phyloP scores from a whole-genome alignment of 2,888 invertebrate genomes.

The Sinohyriopsis cumingii region DNA sequence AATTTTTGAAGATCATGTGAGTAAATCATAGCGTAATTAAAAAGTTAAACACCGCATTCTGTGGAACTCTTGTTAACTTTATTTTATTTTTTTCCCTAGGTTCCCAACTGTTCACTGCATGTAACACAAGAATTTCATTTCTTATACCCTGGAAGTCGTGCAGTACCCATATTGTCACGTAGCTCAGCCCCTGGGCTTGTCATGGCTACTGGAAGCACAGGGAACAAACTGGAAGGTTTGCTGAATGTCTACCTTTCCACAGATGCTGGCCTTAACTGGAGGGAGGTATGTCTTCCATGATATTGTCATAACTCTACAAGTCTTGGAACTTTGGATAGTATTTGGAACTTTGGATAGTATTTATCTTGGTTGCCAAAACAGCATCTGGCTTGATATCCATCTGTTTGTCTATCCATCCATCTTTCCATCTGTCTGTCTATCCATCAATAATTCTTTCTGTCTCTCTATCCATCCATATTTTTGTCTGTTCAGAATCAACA shows the following conservation, averaged over 20 bases:
- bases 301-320: not conserved
- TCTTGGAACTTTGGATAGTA: not conserved
- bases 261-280: conserved; percentile 89
- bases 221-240: conserved; percentile 42
- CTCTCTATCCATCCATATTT: too few relatives aligned
- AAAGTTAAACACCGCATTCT: too few relatives aligned
- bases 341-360: not conserved
- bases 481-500: too few relatives aligned
- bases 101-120: conserved; percentile 83
- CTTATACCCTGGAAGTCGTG: conserved; percentile 85
- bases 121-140: conserved; percentile 90
- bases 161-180: conserved; percentile 87
- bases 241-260: conserved; percentile 81
- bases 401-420: too few relatives aligned
- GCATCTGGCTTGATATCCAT: too few relatives aligned
- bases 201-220: conserved; percentile 84
- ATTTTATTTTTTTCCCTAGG: conserved; percentile 37
- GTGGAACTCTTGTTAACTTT: too few relatives aligned
- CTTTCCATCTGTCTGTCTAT: too few relatives aligned
- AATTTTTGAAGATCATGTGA: too few relatives aligned
- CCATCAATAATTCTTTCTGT: too few relatives aligned
- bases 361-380: not conserved
- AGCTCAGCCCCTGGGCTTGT: conserved; percentile 91
- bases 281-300: conserved; percentile 75
- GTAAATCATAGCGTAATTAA: too few relatives aligned